Evolutionary conservation across 2,797 vertebrate species (phyloP).

Genomic region (Melanitta fusca): DNA sequence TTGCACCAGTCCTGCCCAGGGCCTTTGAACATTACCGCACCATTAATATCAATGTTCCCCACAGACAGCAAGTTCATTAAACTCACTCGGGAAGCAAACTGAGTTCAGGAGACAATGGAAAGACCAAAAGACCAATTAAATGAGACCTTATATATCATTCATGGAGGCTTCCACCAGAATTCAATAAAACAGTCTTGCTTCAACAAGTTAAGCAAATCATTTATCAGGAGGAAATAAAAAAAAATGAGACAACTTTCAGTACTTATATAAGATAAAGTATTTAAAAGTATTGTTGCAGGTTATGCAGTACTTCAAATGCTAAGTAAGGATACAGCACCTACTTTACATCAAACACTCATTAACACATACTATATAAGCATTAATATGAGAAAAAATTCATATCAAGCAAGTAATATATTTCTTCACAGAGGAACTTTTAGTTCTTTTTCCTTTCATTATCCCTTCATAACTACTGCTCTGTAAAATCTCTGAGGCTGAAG

Average conservation of each 20-base stretch:
- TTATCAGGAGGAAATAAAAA: not conserved
- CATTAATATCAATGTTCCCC: not conserved
- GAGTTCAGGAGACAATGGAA: conserved; percentile 13
- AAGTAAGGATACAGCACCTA: not conserved
- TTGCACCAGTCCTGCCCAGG: not conserved
- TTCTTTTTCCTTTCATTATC: not conserved
- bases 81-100: conserved; percentile 7
- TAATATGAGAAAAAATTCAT: not conserved
- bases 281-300: not conserved
- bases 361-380: not conserved
- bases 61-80: conserved; percentile 34
- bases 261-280: not conserved
- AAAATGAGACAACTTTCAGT: not conserved
- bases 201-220: not conserved
- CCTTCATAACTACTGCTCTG: not conserved
- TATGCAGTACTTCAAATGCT: not conserved
- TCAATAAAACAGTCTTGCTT: not conserved
- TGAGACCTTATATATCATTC: conserved; percentile 5
- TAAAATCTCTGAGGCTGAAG: not conserved
- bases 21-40: not conserved
- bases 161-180: not conserved
- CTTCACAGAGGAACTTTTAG: not conserved
- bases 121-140: conserved; percentile 17
- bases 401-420: not conserved
- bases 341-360: not conserved